Percentiles rank a stretch among this genome's conserved stretches.
phyloP scores from a whole-genome alignment of 2,113 vertebrate genomes.

The Machaerirhynchus nigripectus region DNA sequence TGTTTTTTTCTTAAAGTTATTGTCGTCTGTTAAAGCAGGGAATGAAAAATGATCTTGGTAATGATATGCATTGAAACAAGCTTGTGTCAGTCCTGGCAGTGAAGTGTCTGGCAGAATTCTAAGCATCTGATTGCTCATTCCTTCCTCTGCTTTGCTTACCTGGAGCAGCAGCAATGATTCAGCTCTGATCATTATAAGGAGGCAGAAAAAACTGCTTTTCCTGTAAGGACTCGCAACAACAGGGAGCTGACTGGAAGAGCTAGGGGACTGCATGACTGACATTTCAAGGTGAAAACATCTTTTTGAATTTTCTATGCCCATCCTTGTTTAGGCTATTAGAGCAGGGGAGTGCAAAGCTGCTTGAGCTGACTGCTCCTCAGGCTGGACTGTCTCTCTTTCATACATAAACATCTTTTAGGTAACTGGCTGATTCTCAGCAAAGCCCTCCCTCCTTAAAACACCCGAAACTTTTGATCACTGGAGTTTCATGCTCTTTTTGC shows the following conservation, averaged over 20 bases:
- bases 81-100: neutral
- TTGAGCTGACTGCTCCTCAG: neutral
- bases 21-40: conserved; percentile 24
- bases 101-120: neutral
- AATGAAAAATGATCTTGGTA: neutral
- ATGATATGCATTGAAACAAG: neutral
- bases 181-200: neutral
- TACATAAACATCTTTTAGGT: neutral
- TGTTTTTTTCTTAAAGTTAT: conserved; percentile 5
- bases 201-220: neutral
- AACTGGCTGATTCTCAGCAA: neutral
- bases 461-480: neutral
- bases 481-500: neutral
- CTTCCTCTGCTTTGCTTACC: conserved; percentile 1
- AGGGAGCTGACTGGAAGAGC: neutral
- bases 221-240: neutral
- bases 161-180: neutral
- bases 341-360: neutral
- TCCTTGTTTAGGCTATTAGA: neutral
- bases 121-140: neutral
- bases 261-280: neutral
- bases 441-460: neutral
- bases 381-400: neutral
- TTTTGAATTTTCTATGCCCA: neutral
- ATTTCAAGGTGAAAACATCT: neutral